Evolutionary conservation across 2,797 vertebrate species (phyloP).

Genomic region (Argya squamiceps): DNA sequence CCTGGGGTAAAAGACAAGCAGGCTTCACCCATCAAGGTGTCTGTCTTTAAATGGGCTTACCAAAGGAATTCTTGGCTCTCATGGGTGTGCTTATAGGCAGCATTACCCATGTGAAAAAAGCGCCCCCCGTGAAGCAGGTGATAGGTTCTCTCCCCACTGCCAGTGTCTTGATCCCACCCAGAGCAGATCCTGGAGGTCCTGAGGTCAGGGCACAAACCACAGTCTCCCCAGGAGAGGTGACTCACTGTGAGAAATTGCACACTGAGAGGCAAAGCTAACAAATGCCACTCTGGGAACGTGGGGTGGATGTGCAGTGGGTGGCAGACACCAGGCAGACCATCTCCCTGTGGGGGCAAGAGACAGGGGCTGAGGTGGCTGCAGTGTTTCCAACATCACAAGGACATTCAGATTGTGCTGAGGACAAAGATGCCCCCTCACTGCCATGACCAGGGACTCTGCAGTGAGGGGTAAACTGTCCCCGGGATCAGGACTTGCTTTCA

Average conservation of each 20-base stretch:
- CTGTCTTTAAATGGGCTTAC: background rate
- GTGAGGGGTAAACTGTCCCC: fast-evolving
- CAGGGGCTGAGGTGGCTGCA: fast-evolving
- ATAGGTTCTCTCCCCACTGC: background rate
- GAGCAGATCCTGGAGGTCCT: background rate
- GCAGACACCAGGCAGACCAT: background rate
- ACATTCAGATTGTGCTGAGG: fast-evolving
- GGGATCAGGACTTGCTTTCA: background rate
- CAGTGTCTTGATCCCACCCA: background rate
- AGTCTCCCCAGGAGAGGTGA: background rate
- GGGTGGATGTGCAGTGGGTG: fast-evolving
- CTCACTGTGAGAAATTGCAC: background rate
- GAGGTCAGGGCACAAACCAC: background rate
- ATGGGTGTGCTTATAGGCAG: background rate
- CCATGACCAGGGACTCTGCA: background rate
- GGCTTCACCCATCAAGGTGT: background rate
- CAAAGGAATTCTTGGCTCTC: background rate
- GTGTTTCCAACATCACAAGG: fast-evolving
- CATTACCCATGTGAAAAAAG: background rate
- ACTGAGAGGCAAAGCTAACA: background rate
- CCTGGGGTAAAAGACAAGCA: background rate
- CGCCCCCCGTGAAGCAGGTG: background rate
- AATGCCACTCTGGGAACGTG: background rate
- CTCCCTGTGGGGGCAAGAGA: background rate
- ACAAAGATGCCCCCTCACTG: fast-evolving